Evolutionary conservation across 2,888 invertebrate species (phyloP), one percentile per base, ranked within the genome.

Genomic region (Rugalucina vietnamica): DNA sequence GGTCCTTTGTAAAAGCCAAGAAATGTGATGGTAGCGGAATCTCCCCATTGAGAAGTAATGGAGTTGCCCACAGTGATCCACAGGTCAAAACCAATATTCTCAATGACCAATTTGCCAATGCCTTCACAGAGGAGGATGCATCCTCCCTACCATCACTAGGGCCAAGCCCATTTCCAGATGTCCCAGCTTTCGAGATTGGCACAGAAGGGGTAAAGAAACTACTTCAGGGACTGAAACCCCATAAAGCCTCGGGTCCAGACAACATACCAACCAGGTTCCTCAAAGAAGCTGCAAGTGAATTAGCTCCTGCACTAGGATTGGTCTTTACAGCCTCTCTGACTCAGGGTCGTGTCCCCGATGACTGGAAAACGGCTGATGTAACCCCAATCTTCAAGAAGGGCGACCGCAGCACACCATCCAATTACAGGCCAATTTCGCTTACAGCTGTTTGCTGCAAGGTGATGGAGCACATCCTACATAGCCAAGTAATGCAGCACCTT

Each of bases 1-100:
- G 36, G n/a, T 71, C 78, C 29, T 78, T 70, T 34, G 27, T 78
- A 21, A 78, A 78, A 32, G 43, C 50, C 50, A 78, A 14, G 27
- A 70, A 36, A 34, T 70, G 78, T 27, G 70, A 54, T n/a, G n/a
- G n/a, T n/a, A 54, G 54, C 54, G 54, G 54, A 18, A 54, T 54
- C 21, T 54, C 54, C 14, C 54, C 54, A 14, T n/a, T 54, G 54
- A 54, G 54, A n/a, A 54, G n/a, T 5, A n/a, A 54, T 54, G 54
- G 54, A 21, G 54, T 54, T 21, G 21, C n/a, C 4, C 54, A 54
- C n/a, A 54, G 54, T 54, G 54, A 54, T n/a, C 54, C 54, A 18
- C 54, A 54, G 54, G 4, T 21, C 21, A 18, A 54, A 54, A n/a
- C 54, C 5, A 18, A 18, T 54, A 54, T 54, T n/a, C 54, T 54